These are phyloP conservation scores for Brassicogethes aeneus DNA, from an alignment of 2,888 invertebrate species.

Conservation along the genomic window DNA sequence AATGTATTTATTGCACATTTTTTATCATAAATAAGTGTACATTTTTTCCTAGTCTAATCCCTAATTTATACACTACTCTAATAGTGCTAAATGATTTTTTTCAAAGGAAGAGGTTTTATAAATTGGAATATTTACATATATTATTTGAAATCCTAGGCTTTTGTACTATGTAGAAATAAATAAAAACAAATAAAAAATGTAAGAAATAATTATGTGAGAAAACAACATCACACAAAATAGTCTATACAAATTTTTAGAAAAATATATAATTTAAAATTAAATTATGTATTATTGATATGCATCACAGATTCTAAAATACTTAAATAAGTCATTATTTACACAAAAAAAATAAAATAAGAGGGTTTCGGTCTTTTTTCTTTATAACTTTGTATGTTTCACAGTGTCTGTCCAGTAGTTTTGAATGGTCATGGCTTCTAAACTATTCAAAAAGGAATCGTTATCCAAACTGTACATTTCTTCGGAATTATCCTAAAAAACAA, in stretches of 20 bases:
- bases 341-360: conserved; percentile 15
- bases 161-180: background rate
- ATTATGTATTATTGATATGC: conserved; percentile 32
- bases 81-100: background rate
- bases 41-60: no score
- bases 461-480: conserved; percentile 93
- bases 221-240: conserved; percentile 13
- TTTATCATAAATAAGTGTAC: no score
- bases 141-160: background rate
- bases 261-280: conserved; percentile 7
- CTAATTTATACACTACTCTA: background rate
- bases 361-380: conserved; percentile 27
- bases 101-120: conserved; percentile 1
- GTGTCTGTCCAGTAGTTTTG: conserved; percentile 92
- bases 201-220: conserved; percentile 4
- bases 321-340: conserved; percentile 20
- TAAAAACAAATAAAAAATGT: conserved; percentile 9
- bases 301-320: conserved; percentile 41
- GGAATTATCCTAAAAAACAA: conserved; percentile 69
- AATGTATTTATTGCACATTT: no score
- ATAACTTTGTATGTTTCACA: conserved; percentile 83
- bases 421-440: conserved; percentile 88
- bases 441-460: conserved; percentile 89
- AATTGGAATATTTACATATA: conserved; percentile 3
- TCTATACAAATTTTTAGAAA: conserved; percentile 6